Percentiles rank a stretch among this genome's conserved stretches.
phyloP scores from a whole-genome alignment of 1,140 invertebrate species.

The Trachymyrmex septentrionalis region DNA sequence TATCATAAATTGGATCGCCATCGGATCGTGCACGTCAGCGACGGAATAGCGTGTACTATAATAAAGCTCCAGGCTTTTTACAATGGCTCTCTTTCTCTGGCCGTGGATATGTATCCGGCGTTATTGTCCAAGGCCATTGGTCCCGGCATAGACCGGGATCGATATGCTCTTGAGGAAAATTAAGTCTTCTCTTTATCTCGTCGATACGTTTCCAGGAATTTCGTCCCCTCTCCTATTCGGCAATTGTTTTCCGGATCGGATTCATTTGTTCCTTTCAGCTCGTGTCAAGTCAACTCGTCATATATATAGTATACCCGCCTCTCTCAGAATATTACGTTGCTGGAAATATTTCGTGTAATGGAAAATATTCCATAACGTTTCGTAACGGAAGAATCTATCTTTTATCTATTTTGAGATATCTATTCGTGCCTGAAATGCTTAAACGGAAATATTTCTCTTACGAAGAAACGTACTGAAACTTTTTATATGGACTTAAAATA shows the following conservation, averaged over 20 bases:
- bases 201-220: not conserved
- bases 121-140: slow-evolving; percentile 55
- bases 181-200: slow-evolving; percentile 40
- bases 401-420: not conserved
- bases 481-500: not conserved
- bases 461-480: too few relatives aligned
- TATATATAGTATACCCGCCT: too few relatives aligned
- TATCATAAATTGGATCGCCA: slow-evolving; percentile 84
- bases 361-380: slow-evolving; percentile 1
- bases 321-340: not conserved
- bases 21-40: slow-evolving; percentile 77
- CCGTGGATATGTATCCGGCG: slow-evolving; percentile 12
- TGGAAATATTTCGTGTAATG: not conserved
- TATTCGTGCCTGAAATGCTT: not conserved
- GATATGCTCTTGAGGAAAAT: slow-evolving; percentile 58
- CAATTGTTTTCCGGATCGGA: slow-evolving; percentile 48
- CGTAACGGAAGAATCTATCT: not conserved
- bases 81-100: slow-evolving; percentile 40
- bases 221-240: not conserved
- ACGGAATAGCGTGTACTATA: slow-evolving; percentile 65
- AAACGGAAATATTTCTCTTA: slow-evolving; percentile 9
- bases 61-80: slow-evolving; percentile 58
- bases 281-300: slow-evolving; percentile 28
- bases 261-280: slow-evolving; percentile 12
- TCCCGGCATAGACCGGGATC: slow-evolving; percentile 31